Evolutionary conservation across 2,888 invertebrate genomes (phyloP), one percentile per base, ranked within the genome.

Genomic region (Agonopterix subpropinquella): DNA sequence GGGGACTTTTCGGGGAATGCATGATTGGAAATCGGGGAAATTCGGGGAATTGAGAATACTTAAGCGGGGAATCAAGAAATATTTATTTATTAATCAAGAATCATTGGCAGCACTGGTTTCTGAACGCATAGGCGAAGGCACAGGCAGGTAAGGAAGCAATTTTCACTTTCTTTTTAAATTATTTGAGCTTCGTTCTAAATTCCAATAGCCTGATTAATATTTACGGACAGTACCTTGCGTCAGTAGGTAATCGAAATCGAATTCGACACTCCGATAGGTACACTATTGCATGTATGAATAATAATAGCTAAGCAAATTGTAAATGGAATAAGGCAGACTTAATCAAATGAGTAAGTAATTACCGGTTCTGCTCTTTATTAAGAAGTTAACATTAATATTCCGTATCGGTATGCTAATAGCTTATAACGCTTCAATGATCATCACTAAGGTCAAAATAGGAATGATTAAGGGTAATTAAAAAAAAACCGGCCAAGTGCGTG

Each of bases 121-220:
- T 45, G 56, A 53, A 54, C 56, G 54, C 49, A 45, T 28, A 49
- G 11, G 47, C 52, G 49, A n/a, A 61, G 57, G 4, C 18, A 18
- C 18, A 2, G 18, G 66, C 65, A 67, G 28, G 66, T 65, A 67
- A 69, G 68, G 73, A 67, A 76, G 62, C 61, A 61, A 75, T 79
- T 78, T 80, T 86, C 83, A 82, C 85, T 87, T 86, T 85, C 86
- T 79, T 83, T 83, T 81, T 79, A 68, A 76, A 78, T 77, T 72
- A 79, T 77, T 77, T 74, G 64, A 69, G 58, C 53, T 56, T 47
- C 67, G 75, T 67, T 68, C 70, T 69, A 71, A 77, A 77, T 79
- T 73, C 64, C 57, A 64, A 63, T 58, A 47, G 61, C 61, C 70
- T 74, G 68, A 73, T 82, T 80, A 75, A 71, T 70, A 79, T 74